Evolutionary conservation across 1,140 invertebrate genomes (phyloP).

Genomic region (Hylyphantes graminicola): DNA sequence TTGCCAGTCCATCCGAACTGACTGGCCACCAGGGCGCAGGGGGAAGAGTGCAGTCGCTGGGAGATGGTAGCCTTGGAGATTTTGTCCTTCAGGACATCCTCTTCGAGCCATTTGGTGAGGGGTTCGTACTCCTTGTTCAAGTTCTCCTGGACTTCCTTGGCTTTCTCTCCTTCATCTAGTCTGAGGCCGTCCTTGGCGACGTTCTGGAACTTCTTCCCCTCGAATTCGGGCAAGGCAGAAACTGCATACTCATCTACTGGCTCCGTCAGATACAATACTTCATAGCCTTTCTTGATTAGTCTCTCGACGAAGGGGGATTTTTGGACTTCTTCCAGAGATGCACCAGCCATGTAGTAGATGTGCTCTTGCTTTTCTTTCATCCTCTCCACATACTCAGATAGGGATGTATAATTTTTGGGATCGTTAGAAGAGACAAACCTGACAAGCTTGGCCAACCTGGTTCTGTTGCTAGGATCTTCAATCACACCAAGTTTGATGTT

Average conservation of each 20-base stretch:
- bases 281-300: slow-evolving; percentile 92
- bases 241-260: slow-evolving; percentile 99
- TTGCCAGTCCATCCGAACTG: slow-evolving; percentile 99
- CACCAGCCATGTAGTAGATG: slow-evolving; percentile 97
- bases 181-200: slow-evolving; percentile 97
- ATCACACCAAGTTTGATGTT: slow-evolving; percentile 98
- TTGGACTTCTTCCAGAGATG: slow-evolving; percentile 85
- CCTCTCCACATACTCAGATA: slow-evolving; percentile 90
- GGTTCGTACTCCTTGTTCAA: slow-evolving; percentile 88
- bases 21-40: slow-evolving; percentile 95
- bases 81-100: slow-evolving; percentile 85
- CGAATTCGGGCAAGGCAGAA: slow-evolving; percentile 97
- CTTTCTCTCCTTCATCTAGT: slow-evolving; percentile 80
- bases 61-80: slow-evolving; percentile 88
- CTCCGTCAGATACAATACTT: slow-evolving; percentile 95
- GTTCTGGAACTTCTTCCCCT: slow-evolving; percentile 99
- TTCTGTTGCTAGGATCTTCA: slow-evolving; percentile 96
- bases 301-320: slow-evolving; percentile 96
- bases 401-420: slow-evolving; percentile 77
- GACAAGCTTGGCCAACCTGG: slow-evolving; percentile 92
- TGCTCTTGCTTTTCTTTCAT: slow-evolving; percentile 98
- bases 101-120: slow-evolving; percentile 89
- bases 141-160: slow-evolving; percentile 85
- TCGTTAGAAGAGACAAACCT: slow-evolving; percentile 86
- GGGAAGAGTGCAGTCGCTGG: slow-evolving; percentile 89